Conservation (phyloP, 2,113 vertebrate species). For the Eolophus roseicapilla region DNA sequence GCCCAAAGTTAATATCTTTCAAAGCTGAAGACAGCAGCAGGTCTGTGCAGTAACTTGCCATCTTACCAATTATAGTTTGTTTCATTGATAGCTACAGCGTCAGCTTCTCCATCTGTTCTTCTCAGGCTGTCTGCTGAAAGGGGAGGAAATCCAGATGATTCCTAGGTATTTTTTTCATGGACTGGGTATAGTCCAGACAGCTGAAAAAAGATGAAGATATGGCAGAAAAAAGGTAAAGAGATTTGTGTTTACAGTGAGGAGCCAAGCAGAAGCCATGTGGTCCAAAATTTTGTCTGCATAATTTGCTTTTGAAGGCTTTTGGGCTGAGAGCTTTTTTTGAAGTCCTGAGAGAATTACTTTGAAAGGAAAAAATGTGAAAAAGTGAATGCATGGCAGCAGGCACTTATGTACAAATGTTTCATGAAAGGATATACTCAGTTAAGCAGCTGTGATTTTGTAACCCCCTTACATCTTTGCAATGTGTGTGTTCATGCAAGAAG, state of each 20-base stretch:
- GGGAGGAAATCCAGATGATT: background rate
- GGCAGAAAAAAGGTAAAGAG: background rate
- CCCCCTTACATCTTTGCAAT: background rate
- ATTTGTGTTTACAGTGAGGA: rapidly evolving
- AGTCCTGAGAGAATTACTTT: background rate
- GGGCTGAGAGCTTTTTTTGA: background rate
- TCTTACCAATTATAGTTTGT: background rate
- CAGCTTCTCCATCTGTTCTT: background rate
- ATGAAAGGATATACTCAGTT: background rate
- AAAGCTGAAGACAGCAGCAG: background rate
- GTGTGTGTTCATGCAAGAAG: background rate
- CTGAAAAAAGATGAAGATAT: background rate
- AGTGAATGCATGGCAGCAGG: background rate
- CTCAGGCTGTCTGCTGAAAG: background rate
- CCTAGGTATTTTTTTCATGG: background rate
- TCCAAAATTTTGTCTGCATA: background rate
- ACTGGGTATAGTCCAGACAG: background rate
- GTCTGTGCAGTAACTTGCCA: background rate
- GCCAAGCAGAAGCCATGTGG: background rate
- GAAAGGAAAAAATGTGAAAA: background rate
- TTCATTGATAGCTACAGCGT: background rate
- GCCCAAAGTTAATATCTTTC: background rate
- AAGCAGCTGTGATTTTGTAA: background rate
- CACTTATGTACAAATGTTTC: background rate
- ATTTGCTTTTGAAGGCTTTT: background rate